These are phyloP conservation scores for Empidonax alnorum DNA, from an alignment of 2,113 vertebrate species.

Conservation along the genomic window DNA sequence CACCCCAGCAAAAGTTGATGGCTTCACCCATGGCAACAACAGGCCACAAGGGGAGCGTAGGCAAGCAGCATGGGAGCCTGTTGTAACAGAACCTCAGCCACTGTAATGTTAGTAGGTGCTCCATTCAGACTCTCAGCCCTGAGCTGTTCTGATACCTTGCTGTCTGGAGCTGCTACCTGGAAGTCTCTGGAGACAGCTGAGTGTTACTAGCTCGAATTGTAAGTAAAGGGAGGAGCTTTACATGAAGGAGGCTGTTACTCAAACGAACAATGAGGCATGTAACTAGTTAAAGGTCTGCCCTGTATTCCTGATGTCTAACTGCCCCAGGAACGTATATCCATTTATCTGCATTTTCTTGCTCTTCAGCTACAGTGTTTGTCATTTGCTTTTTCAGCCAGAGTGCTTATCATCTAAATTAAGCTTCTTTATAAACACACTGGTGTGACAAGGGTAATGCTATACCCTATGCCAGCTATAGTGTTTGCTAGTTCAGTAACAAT, in stretches of 20 bases:
- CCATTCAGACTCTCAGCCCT: background rate
- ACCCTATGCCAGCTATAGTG: background rate
- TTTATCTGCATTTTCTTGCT: background rate
- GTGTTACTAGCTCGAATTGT: background rate
- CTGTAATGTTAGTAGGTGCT: background rate
- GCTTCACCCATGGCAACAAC: constrained; percentile 31
- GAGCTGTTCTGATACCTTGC: background rate
- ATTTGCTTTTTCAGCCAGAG: background rate
- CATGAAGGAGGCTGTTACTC: background rate
- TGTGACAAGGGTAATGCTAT: background rate
- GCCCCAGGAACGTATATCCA: background rate
- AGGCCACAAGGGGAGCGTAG: background rate
- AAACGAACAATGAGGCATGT: background rate
- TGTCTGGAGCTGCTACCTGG: background rate
- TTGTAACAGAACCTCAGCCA: background rate
- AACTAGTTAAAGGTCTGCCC: background rate
- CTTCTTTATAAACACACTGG: background rate
- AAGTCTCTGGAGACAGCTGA: background rate
- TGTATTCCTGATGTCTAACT: background rate
- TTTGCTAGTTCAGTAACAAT: background rate
- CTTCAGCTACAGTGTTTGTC: background rate
- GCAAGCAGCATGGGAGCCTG: background rate
- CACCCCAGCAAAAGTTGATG: constrained; percentile 22
- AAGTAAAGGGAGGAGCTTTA: background rate
- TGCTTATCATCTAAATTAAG: background rate